These are phyloP conservation scores for Dryadula phaetusa DNA, from an alignment of 2,888 invertebrate species.

Conservation along the genomic window DNA sequence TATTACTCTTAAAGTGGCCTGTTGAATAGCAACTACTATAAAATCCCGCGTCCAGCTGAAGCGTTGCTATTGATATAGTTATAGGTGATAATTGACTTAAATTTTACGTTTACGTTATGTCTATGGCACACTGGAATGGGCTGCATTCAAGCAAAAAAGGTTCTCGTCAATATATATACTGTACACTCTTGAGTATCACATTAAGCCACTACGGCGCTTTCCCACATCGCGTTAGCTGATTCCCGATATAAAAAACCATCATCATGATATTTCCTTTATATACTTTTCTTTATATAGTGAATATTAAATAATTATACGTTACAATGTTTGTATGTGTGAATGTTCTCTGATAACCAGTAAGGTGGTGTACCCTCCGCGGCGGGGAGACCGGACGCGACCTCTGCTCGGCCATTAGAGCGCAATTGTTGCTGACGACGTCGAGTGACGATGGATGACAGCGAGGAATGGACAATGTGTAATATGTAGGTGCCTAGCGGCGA, in stretches of 20 bases:
- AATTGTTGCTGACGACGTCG: constrained; percentile 13
- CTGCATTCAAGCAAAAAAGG: too few species aligned
- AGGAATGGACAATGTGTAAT: neutral
- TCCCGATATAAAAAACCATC: too few species aligned
- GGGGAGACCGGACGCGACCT: constrained; percentile 18
- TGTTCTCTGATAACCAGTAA: neutral
- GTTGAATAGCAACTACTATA: neutral
- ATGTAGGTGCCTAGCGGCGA: neutral
- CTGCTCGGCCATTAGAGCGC: constrained; percentile 18
- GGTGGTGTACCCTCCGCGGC: neutral
- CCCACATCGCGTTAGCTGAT: too few species aligned
- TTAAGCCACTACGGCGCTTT: too few species aligned
- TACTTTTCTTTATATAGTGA: too few species aligned
- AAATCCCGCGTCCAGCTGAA: neutral
- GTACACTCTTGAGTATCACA: too few species aligned
- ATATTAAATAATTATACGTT: too few species aligned
- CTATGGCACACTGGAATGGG: too few species aligned
- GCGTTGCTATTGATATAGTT: neutral
- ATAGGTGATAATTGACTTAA: neutral
- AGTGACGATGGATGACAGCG: neutral
- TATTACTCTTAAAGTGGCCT: too few species aligned
- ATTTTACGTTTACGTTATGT: too few species aligned
- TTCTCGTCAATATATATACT: too few species aligned
- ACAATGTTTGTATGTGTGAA: neutral
- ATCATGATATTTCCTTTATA: too few species aligned